Percentiles rank a stretch among this genome's conserved stretches.
phyloP scores from a whole-genome alignment of 2,113 vertebrate species.

The rat (Rattus norvegicus) region GRCr8 NC_086036.1:51147501-51148000 shows the following conservation, averaged over 20 bases:
- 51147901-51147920: neutral
- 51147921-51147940: neutral
- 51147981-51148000: neutral
- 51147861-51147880: neutral
- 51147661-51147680: conserved; percentile 12
- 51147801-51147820: too few species aligned
- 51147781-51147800: neutral
- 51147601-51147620: neutral
- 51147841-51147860: neutral
- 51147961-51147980: neutral
- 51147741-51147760: neutral
- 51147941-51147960: neutral
- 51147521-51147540: neutral
- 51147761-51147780: too few species aligned
- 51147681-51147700: neutral
- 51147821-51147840: neutral
- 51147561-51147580: neutral
- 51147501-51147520: neutral
- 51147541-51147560: neutral
- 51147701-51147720: neutral
- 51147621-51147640: neutral
- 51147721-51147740: neutral
- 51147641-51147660: neutral
- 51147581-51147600: neutral
- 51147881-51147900: neutral